Conservation (phyloP, 2,888 invertebrate species). For the Polydrusus pterygomalis region DNA sequence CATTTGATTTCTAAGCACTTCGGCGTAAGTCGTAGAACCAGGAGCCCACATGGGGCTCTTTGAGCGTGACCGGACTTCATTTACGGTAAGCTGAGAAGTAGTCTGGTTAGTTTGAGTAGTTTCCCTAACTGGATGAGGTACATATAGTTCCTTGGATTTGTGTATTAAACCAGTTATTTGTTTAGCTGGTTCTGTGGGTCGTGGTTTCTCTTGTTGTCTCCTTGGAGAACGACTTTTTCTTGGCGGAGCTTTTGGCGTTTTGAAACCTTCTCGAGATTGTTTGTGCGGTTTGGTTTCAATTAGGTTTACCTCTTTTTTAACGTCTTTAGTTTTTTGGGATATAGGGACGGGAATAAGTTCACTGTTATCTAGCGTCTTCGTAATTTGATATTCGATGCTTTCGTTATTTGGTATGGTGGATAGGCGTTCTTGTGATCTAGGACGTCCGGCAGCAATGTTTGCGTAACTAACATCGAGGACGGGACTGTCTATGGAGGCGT, state of each 20-base stretch:
- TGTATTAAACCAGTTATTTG: conserved; percentile 37
- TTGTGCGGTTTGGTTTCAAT: background rate
- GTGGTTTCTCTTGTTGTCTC: conserved; percentile 30
- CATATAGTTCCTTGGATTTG: conserved; percentile 40
- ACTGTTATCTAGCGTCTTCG: conserved; percentile 14
- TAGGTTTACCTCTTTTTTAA: background rate
- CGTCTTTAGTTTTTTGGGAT: conserved; percentile 56
- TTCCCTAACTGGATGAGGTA: background rate
- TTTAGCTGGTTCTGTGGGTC: conserved; percentile 34
- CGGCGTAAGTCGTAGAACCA: conserved; percentile 86
- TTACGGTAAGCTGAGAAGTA: conserved; percentile 20
- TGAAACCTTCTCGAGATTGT: conserved; percentile 16
- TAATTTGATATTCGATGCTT: conserved; percentile 3
- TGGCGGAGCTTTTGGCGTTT: conserved; percentile 38
- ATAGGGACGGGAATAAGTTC: conserved; percentile 57
- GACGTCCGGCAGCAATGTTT: conserved; percentile 81
- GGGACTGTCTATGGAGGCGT: conserved; percentile 74
- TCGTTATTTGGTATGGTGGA: conserved; percentile 1
- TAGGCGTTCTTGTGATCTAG: conserved; percentile 65
- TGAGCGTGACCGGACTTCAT: conserved; percentile 71
- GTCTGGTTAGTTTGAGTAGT: background rate
- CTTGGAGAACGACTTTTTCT: conserved; percentile 54
- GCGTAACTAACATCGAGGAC: conserved; percentile 77
- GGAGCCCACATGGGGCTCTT: conserved; percentile 84
- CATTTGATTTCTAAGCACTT: conserved; percentile 81